Percentiles rank a stretch among this genome's conserved stretches.
Conservation (phyloP, 35 echinoderm and acorn worm genomes). For the Stichopus chloronotus region DNA sequence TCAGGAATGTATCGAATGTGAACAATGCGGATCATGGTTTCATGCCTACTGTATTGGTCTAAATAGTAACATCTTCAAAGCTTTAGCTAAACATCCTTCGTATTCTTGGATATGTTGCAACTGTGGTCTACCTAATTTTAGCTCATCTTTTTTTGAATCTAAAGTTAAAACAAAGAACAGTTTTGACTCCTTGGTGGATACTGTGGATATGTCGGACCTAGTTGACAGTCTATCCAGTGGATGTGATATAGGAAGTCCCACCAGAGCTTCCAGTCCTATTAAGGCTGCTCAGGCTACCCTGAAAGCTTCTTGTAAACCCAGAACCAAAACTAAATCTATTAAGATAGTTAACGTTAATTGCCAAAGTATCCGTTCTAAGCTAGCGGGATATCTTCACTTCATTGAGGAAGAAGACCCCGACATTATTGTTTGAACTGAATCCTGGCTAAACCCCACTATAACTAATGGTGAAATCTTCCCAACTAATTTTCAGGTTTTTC, state of each 20-base stretch:
- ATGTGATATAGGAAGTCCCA: not conserved
- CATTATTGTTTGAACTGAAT: conserved; percentile 66
- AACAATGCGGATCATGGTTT: not conserved
- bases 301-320: conserved; percentile 9
- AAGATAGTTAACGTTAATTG: conserved; percentile 66
- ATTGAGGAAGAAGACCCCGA: conserved; percentile 57
- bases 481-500: conserved; percentile 63
- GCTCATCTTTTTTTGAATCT: not conserved
- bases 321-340: conserved; percentile 24
- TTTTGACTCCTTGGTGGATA: not conserved
- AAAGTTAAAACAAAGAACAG: not conserved
- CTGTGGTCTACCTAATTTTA: conserved; percentile 38
- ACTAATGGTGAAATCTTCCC: conserved; percentile 58
- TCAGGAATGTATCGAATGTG: conserved; percentile 24
- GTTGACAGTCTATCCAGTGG: not conserved
- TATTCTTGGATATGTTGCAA: conserved; percentile 31
- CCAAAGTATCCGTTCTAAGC: conserved; percentile 62
- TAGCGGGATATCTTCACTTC: conserved; percentile 10
- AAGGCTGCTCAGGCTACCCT: not conserved
- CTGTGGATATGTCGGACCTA: not conserved
- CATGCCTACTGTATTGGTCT: not conserved
- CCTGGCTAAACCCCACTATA: conserved; percentile 55
- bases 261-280: not conserved
- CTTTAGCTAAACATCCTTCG: not conserved
- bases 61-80: not conserved